Evolutionary conservation across 1,140 invertebrate genomes (phyloP), one percentile per base, ranked within the genome.

Genomic region (Lepidostoma basale): DNA sequence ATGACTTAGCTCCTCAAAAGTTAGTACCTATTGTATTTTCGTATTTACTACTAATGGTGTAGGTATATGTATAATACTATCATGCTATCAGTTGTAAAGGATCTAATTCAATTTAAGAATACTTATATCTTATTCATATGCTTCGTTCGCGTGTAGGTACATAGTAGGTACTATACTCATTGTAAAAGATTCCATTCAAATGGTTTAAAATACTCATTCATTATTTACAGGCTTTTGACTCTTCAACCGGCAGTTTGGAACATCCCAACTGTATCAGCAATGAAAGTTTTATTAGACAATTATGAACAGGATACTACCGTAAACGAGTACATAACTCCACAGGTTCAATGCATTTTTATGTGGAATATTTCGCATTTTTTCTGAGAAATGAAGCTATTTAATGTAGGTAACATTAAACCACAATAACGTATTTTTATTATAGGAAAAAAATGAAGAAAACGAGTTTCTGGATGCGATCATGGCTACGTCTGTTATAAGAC

Each of bases 271-370:
- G 85, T 92, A 36, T 81, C 87, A 73, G 89, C 87, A 73, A 84
- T 93, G 68, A 74, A 87, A 10, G 76, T 84, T 0, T 82, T 93
- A 25, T 88, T 90, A 73, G 89, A 94, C 74, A 93, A 93, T 76
- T 94, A 93, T 74, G 87, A 92, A 74, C 78, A 88, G 62, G 88
- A 92, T 73, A 88, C 88, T 0, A 84, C 85, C 22, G 84, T 87
- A n/a, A 88, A 89, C 74, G 94, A 97, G 80, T 81, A 90, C 67
- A 89, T 93, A 3, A 94, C 90, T 5, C 79, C 88, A 42, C 85
- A 88, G 65, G 65, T 60, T 52, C n/a, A n/a, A n/a, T n/a, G n/a
- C n/a, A n/a, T n/a, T n/a, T n/a, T n/a, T n/a, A n/a, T n/a, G n/a
- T n/a, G n/a, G n/a, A n/a, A n/a, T n/a, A n/a, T n/a, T n/a, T n/a